Percentiles rank a stretch among this genome's conserved stretches.
These are phyloP conservation scores for Gymnoscopelus microlampas DNA, from an alignment of 2,797 vertebrate genomes.

Conservation along the genomic window DNA sequence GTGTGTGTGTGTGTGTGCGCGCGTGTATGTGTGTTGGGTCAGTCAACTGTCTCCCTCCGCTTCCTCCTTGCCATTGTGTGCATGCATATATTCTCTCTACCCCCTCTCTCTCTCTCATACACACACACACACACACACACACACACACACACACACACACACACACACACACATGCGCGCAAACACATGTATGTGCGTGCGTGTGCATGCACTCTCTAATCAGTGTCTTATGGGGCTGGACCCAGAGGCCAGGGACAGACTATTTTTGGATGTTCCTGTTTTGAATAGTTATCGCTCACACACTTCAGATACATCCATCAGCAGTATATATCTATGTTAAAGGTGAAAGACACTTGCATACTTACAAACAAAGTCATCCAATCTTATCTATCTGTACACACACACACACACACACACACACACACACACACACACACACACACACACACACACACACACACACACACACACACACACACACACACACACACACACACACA, in stretches of 20 bases:
- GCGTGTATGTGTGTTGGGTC: constrained; percentile 43
- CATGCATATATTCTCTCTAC: constrained; percentile 34
- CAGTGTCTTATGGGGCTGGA: constrained; percentile 65
- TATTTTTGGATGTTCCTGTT: constrained; percentile 80
- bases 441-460: background rate
- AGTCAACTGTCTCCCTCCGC: constrained; percentile 64
- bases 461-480: background rate
- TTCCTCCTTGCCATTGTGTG: constrained; percentile 72
- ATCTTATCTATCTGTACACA: too few species aligned
- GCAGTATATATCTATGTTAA: background rate
- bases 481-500: background rate
- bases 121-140: background rate
- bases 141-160: constrained; percentile 1
- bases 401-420: background rate
- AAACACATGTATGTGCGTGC: background rate
- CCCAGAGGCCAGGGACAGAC: constrained; percentile 54
- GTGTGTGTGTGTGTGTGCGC: constrained; percentile 52
- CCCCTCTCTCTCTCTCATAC: constrained; percentile 23
- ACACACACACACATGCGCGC: background rate
- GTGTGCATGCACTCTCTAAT: constrained; percentile 37
- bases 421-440: background rate
- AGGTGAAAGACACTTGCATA: background rate
- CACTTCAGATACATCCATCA: background rate
- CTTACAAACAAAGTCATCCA: too few species aligned
- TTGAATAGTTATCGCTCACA: constrained; percentile 57